Evolutionary conservation across 2,888 invertebrate species (phyloP), one percentile per base, ranked within the genome.

Genomic region (Yponomeuta evonymella): DNA sequence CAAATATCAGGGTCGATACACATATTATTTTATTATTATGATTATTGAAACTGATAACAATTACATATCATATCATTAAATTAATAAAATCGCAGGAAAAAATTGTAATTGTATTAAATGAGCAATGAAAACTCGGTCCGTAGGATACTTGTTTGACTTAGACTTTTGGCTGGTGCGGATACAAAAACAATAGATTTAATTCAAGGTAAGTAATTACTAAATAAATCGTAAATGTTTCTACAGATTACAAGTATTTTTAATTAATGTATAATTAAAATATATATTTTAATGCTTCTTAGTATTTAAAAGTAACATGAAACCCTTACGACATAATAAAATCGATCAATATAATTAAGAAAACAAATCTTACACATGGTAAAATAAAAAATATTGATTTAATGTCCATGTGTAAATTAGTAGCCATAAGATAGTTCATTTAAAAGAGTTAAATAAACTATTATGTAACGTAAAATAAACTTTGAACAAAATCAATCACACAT

Each of bases 1-100:
- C 1, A 65, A 30, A 65, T 8, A 65, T 11, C 11, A 1, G 10
- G 12, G 1, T 65, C 5, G 29, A 65, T 65, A 65, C 65, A 65
- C 65, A 65, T 65, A 65, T 30, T 65, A 65, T 10, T 33, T 30
- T 65, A 65, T 65, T 65, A 58, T 33, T 29, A 63, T 10, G 30
- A 65, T 29, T 65, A 65, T 29, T 12, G 65, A 11, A 29, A 65
- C 29, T 33, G 2, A 30, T 65, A 65, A 65, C 12, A 33, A 29
- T 11, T 12, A 29, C 30, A 58, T 58, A 58, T 15, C 8, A 15
- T 58, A 58, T 15, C 51, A 1, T 58, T 15, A 58, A 58, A 58
- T 15, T 58, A 58, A 58, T 58, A 58, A 58, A 15, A 15, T 15
- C 12, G 51, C 15, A 58, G 15, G 15, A 12, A 58, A 58, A 3